A percentile compares a stretch with the other conserved stretches of the same genome.
Conservation (phyloP, 2,113 vertebrate species). For the Embiotoca jacksoni region DNA sequence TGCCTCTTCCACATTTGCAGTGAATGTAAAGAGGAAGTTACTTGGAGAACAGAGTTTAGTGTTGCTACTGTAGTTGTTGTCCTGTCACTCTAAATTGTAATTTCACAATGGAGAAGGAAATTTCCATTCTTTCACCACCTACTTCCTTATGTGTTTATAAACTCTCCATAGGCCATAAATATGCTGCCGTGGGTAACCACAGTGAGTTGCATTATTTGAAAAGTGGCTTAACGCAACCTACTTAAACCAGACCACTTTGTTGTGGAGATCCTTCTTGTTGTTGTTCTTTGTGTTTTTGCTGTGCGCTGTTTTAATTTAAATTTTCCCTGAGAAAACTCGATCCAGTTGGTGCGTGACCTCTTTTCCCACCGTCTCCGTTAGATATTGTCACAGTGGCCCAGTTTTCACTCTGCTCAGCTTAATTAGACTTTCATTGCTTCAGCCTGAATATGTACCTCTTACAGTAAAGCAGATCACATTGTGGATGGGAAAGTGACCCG, state of each 20-base stretch:
- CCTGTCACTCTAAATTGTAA: not conserved
- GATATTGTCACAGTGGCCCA: constrained; percentile 52
- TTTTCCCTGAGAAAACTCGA: constrained; percentile 51
- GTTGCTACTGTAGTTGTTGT: not conserved
- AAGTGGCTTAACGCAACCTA: constrained; percentile 23
- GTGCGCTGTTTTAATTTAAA: constrained; percentile 41
- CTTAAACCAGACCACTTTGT: constrained; percentile 54
- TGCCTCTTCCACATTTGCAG: not conserved
- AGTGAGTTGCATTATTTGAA: constrained; percentile 50
- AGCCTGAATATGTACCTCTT: constrained; percentile 20
- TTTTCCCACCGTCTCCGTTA: constrained; percentile 59
- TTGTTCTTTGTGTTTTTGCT: not conserved
- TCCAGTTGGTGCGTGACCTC: constrained; percentile 35
- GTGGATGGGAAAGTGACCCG: constrained; percentile 10
- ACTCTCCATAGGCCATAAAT: constrained; percentile 35
- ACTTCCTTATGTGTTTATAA: constrained; percentile 14
- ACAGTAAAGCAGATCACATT: not conserved
- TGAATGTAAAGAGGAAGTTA: not conserved
- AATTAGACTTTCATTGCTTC: constrained; percentile 56
- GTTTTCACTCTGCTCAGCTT: constrained; percentile 50
- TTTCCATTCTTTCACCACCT: constrained; percentile 5
- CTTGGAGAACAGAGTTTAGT: not conserved
- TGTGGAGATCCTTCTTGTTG: constrained; percentile 35
- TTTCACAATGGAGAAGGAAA: constrained; percentile 16
- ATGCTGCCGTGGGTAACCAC: constrained; percentile 34